These are phyloP conservation scores for Adineta ricciae DNA, from an alignment of 2,888 invertebrate species.

Conservation along the genomic window DNA sequence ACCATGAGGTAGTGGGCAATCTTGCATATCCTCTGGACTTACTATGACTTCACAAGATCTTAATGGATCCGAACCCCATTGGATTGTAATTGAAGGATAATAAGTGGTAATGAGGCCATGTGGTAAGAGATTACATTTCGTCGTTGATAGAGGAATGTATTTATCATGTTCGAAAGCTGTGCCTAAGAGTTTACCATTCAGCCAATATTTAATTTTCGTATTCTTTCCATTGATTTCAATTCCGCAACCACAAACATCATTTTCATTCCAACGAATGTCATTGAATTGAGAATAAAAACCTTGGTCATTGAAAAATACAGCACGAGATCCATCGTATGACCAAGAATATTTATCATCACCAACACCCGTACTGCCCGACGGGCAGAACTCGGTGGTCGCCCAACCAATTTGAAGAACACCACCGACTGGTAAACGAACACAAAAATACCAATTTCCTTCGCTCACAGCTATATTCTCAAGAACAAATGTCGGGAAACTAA, in stretches of 20 bases:
- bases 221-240: not conserved
- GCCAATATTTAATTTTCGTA: not conserved
- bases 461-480: not conserved
- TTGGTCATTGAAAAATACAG: not conserved
- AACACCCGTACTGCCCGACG: not conserved
- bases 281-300: not conserved
- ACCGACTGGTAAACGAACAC: not conserved
- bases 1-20: not conserved
- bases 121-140: not conserved
- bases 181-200: not conserved
- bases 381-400: not conserved
- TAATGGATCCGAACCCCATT: not conserved
- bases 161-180: not conserved
- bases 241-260: constrained; percentile 5
- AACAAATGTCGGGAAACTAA: not conserved
- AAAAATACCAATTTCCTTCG: constrained; percentile 11
- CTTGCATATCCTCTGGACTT: not conserved
- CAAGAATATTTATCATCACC: constrained; percentile 1
- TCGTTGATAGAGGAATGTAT: too few relatives aligned
- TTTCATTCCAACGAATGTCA: not conserved
- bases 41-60: not conserved
- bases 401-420: not conserved
- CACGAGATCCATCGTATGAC: not conserved
- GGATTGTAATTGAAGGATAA: not conserved
- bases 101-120: not conserved